Base-by-base conservation (phyloP, 2,113 vertebrate genomes). In the Daphoenositta chrysoptera region DNA sequence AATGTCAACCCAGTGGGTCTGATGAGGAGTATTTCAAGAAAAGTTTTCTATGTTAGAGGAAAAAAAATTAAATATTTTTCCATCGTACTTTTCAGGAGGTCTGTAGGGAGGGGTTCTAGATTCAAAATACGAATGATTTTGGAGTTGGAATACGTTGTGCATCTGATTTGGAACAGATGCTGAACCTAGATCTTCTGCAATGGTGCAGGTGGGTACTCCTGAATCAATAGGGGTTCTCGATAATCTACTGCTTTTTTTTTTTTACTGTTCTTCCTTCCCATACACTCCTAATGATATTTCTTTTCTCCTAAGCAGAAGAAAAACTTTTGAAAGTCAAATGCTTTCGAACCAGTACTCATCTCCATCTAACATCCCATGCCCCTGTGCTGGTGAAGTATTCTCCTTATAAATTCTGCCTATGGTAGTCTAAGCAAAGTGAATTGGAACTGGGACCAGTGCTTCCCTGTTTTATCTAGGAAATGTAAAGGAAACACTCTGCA, bases 171-270 rank as follows among this genome's bases (percentile, higher is more conserved):
- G 17, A 93, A 23, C 10, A 58, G 18, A 48, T n/a, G 6, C 2
- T 30, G 14, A 70, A 75, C 12, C 9, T 20, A 51, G 4, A 42
- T 57, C 18, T 70, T n/a, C 20, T 58, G 63, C 24, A 79, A 5
- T 2, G 4, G 6, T 51, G 5, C 37, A 89, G 31, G 6, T 33
- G 24, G 7, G 14, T 70, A 39, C 6, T 44, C 15, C 42, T 63
- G 31, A 66, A 35, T 39, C 7, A 70, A 9, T 0, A 69, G 4
- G 5, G 12, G 3, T 42, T 90, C 33, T 64, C 6, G 0, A 40
- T 61, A 53, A 13, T 8, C 6, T 40, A 5, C 26, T 21, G 11
- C 1, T 7, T 58, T 40, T 33, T 44, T 33, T 60, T 30, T 57
- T 13, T 45, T 45, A 45, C 6, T 79, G 7, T 53, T 39, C 6